Evolutionary conservation across 2,797 vertebrate genomes (phyloP), one percentile per base, ranked within the genome.

Genomic region (Sylvia borin): DNA sequence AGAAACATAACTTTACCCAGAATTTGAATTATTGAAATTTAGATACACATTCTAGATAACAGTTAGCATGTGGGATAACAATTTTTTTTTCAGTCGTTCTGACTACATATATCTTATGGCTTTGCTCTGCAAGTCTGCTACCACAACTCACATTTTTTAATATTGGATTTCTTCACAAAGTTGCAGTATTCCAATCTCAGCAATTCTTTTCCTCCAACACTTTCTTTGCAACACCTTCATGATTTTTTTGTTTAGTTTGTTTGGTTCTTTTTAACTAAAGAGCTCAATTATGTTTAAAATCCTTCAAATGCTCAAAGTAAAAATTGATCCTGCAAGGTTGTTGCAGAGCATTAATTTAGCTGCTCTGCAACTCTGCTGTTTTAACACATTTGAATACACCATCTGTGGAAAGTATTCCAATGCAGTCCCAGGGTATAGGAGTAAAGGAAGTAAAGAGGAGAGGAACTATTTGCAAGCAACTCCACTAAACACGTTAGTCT

Each of bases 11-110:
- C 16, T 64, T 47, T 31, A 31, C 1, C 3, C 10, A 58, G 40
- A 76, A 54, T 53, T 2, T 27, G 36, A 70, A 51, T 88, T 61
- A 17, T 11, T 61, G 16, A 36, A 58, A 68, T 75, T 71, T 77
- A 80, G 20, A 47, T 57, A 34, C 21, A 64, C 3, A n/a, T 47
- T 45, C 26, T 50, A 64, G 24, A 9, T 65, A 18, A 36, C 29
- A 64, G 16, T 32, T 45, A 65, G n/a, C 10, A 61, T 0, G 0
- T 51, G 16, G 2, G 7, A 64, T 4, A 85, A n/a, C 25, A 2
- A 31, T 61, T 85, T 84, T 40, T 84, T 40, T 82, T 83, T 22
- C 70, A 58, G 22, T 36, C 3, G 4, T 72, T 79, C 22, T 81
- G 22, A 61, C 53, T 34, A 4, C 10, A 20, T 36, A 22, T 31